Base-by-base conservation (phyloP, 2,888 invertebrate genomes). In the Cylindroiulus punctatus region DNA sequence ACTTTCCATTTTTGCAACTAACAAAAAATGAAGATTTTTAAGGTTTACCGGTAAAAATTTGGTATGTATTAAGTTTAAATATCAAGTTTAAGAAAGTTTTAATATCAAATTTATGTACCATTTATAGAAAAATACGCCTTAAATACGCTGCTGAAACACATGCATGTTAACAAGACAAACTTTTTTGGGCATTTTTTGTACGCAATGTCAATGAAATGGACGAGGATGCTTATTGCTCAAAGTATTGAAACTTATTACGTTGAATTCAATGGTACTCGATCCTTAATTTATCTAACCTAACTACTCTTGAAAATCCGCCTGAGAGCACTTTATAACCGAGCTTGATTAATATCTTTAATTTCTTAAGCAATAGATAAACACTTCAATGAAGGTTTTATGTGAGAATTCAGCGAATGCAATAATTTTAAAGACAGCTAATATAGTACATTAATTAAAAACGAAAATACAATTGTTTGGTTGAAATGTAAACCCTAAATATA, bases 201-300 rank as follows among this genome's bases (percentile, higher is more conserved):
- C n/a, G n/a, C n/a, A n/a, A n/a, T n/a, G n/a, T n/a, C n/a, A n/a
- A n/a, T n/a, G n/a, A n/a, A 19, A 47, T 47, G 19, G 47, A 47
- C 14, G 14, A 17, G 47, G n/a, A 22, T 22, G 22, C n/a, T 57
- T 57, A 0, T 7, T 57, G n/a, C 5, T n/a, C 57, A 57, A 57
- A 57, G 19, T 12, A 17, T 52, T 52, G 52, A 12, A 52, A 52
- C 17, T 12, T 52, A 52, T 52, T 52, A 19, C 22, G 19, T 8
- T 57, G 57, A 22, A 42, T 57, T 57, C n/a, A 57, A 57, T 57
- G 57, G 19, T 57, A n/a, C 57, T 57, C 22, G 57, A 57, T 57
- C n/a, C 22, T 57, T 57, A 57, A 57, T 57, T 57, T 57, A 57
- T 57, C 19, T n/a, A 57, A 57, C 57, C 2, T n/a, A 57, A 19